Evolutionary conservation across 30 jellyfish, hydroid and myxozoan species (phyloP).

Genomic region (Turritopsis rubra): DNA sequence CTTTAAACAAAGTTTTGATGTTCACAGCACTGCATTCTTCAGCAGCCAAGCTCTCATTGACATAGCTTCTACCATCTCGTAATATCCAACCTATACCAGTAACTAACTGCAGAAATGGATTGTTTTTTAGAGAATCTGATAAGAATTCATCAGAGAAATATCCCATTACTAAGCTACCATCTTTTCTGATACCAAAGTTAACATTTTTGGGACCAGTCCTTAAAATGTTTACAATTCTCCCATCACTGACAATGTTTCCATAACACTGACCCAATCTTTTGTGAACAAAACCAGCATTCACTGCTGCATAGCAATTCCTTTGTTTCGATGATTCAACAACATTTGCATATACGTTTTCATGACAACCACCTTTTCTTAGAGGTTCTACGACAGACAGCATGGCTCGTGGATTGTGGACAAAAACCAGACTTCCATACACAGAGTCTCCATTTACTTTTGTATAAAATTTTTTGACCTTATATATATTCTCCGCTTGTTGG

Average conservation of each 20-base stretch:
- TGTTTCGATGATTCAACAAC: conserved; percentile 49
- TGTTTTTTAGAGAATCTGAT: background rate
- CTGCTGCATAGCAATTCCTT: conserved; percentile 53
- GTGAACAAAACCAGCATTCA: conserved; percentile 82
- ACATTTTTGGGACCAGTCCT: conserved; percentile 57
- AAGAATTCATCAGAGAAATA: conserved; percentile 54
- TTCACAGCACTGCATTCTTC: conserved; percentile 68
- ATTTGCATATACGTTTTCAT: conserved; percentile 38
- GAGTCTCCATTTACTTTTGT: background rate
- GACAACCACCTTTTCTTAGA: conserved; percentile 34
- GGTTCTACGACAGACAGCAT: conserved; percentile 70
- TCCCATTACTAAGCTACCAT: conserved; percentile 76
- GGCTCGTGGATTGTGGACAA: conserved; percentile 39
- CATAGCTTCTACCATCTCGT: conserved; percentile 54
- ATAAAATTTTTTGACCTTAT: background rate
- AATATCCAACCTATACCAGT: conserved; percentile 92
- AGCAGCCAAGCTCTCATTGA: conserved; percentile 47
- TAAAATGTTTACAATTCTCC: conserved; percentile 30
- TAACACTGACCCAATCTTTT: conserved; percentile 63
- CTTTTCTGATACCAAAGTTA: conserved; percentile 62
- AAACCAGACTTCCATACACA: conserved; percentile 52
- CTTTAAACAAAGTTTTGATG: conserved; percentile 50
- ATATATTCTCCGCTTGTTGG: background rate
- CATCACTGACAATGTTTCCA: conserved; percentile 76
- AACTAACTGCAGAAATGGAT: conserved; percentile 73